Evolutionary conservation across 2,113 vertebrate species (phyloP).

Genomic region (Mustela lutreola): DNA sequence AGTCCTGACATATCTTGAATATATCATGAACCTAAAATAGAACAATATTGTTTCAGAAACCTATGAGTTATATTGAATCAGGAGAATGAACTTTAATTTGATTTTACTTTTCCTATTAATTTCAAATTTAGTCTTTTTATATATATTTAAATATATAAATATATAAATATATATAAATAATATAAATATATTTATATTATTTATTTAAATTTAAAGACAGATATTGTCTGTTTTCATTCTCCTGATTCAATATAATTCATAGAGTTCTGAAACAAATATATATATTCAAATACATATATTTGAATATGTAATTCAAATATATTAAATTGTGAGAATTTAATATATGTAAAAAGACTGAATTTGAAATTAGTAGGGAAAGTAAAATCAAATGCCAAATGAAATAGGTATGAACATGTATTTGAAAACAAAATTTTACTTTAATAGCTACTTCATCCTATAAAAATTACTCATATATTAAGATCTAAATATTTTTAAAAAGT

Average conservation of each 20-base stretch:
- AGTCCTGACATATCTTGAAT: not conserved
- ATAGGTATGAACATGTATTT: not conserved
- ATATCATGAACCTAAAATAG: not conserved
- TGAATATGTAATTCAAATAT: too few species aligned
- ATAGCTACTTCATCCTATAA: not conserved
- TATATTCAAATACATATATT: too few species aligned
- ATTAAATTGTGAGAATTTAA: not conserved
- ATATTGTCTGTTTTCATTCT: not conserved
- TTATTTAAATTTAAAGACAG: not conserved
- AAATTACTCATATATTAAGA: not conserved
- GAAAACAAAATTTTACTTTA: conserved; percentile 2
- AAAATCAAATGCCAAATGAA: conserved; percentile 36
- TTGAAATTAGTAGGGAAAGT: not conserved
- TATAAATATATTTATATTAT: too few species aligned
- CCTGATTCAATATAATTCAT: not conserved
- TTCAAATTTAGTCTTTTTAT: not conserved
- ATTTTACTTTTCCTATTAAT: conserved; percentile 11
- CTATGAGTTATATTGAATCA: not conserved
- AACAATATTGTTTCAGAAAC: not conserved
- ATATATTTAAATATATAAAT: too few species aligned
- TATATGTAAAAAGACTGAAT: not conserved
- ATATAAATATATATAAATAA: too few species aligned
- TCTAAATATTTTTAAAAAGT: not conserved
- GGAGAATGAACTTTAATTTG: not conserved
- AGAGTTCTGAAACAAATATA: not conserved